These are phyloP conservation scores for Cyanistes caeruleus DNA, from an alignment of 2,113 vertebrate genomes.

Conservation along the genomic window DNA sequence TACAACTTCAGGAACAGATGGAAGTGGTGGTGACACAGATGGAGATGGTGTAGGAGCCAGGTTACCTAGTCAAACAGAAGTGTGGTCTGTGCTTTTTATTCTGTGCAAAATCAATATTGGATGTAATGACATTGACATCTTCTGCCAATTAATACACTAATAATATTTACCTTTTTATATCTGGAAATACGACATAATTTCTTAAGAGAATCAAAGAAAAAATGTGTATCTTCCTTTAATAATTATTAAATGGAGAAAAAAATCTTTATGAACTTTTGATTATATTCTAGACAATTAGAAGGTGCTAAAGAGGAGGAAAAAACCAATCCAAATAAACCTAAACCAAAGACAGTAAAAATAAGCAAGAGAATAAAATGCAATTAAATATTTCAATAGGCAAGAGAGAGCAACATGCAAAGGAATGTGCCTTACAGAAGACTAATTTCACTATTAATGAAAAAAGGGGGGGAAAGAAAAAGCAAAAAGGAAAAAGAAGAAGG, in stretches of 20 bases:
- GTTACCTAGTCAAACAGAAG: constrained; percentile 54
- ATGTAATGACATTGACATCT: not conserved
- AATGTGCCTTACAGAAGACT: not conserved
- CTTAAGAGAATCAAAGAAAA: not conserved
- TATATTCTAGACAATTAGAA: not conserved
- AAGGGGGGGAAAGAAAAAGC: not conserved
- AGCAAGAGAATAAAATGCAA: not conserved
- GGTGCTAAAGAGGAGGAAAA: accelerated
- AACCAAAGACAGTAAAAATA: not conserved
- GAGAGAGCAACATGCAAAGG: not conserved
- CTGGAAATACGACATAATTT: not conserved
- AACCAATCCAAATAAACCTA: not conserved
- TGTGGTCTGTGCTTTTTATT: not conserved
- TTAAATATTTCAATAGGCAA: not conserved
- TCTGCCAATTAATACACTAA: not conserved
- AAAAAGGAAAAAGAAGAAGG: not conserved
- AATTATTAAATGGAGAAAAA: not conserved
- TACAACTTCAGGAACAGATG: constrained; percentile 71
- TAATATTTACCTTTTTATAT: not conserved
- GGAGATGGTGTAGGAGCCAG: not conserved
- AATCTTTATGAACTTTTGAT: not conserved
- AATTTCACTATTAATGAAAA: not conserved
- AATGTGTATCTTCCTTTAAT: not conserved
- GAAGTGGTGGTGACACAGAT: constrained; percentile 59
- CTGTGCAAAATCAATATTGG: not conserved